A percentile compares a stretch with the other conserved stretches of the same genome.
Conservation (phyloP, 2,113 vertebrate species). For the Erythrocebus patas region DNA sequence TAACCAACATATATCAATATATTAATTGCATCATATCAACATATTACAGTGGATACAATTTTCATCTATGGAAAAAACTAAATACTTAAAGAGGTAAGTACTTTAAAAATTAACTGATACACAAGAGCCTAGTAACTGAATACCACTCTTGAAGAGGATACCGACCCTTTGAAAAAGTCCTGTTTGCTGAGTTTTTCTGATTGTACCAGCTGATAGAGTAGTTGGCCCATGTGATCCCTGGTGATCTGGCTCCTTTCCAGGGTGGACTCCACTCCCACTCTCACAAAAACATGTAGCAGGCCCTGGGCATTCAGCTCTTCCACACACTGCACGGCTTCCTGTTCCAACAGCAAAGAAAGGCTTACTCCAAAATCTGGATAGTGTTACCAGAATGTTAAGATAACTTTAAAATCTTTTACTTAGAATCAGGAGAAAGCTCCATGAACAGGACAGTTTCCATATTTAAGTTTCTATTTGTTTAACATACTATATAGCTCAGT, state of each 20-base stretch:
- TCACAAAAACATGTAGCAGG: slow-evolving; percentile 91
- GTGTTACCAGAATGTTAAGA: not conserved
- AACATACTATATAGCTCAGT: not conserved
- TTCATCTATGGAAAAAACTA: not conserved
- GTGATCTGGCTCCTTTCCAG: slow-evolving; percentile 97
- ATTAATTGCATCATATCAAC: not conserved
- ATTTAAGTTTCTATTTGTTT: not conserved
- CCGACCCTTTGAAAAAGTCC: slow-evolving; percentile 95
- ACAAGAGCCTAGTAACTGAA: not conserved
- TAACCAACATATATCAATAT: not conserved
- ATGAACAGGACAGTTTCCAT: not conserved
- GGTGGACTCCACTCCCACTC: slow-evolving; percentile 94
- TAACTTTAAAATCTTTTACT: slow-evolving; percentile 22
- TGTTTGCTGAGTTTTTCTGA: slow-evolving; percentile 88
- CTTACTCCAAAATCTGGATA: not conserved
- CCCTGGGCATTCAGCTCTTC: slow-evolving; percentile 89
- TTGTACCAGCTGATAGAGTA: slow-evolving; percentile 93
- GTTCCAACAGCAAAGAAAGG: slow-evolving; percentile 28
- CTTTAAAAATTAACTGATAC: slow-evolving; percentile 12
- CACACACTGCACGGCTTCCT: slow-evolving; percentile 97
- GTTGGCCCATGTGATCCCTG: slow-evolving; percentile 96
- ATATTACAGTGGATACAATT: not conserved
- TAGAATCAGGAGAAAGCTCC: not conserved
- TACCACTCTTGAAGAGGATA: not conserved
- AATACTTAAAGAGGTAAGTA: not conserved